These are phyloP conservation scores for Carcinoscorpius rotundicauda DNA, from an alignment of 1,140 invertebrate species.

Conservation along the genomic window DNA sequence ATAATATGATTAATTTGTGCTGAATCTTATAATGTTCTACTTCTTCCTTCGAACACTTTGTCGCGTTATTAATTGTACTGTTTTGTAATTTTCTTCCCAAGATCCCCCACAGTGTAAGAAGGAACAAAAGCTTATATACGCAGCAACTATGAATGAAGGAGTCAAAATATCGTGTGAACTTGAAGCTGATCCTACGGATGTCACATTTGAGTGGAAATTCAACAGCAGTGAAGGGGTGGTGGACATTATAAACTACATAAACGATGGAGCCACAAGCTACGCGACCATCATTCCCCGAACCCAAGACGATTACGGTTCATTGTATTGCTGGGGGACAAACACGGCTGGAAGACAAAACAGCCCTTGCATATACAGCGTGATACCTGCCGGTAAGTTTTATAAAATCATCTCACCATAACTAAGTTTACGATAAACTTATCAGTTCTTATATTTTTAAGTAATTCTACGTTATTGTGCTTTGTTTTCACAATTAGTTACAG, in stretches of 20 bases:
- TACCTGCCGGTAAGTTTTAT: neutral
- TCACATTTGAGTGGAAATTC: conserved; percentile 77
- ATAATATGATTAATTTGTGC: too few species aligned
- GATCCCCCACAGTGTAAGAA: conserved; percentile 54
- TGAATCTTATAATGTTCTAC: too few species aligned
- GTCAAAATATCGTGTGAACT: conserved; percentile 54
- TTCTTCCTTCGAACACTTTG: too few species aligned
- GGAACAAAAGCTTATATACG: conserved; percentile 17
- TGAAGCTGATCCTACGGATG: conserved; percentile 69
- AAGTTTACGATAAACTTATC: too few species aligned
- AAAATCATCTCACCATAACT: too few species aligned
- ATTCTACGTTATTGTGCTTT: too few species aligned
- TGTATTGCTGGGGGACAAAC: neutral
- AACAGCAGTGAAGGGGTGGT: conserved; percentile 77
- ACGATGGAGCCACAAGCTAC: neutral
- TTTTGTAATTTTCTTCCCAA: neutral
- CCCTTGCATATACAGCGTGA: neutral
- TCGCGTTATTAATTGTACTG: too few species aligned
- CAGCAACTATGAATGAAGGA: conserved; percentile 14
- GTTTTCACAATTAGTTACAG: too few species aligned
- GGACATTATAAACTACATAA: neutral
- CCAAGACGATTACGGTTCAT: neutral
- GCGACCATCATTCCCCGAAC: neutral
- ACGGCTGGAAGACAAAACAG: neutral
- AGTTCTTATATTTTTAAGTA: too few species aligned